Conservation (phyloP, 2,888 invertebrate genomes). For the Cheilosia soror region DNA sequence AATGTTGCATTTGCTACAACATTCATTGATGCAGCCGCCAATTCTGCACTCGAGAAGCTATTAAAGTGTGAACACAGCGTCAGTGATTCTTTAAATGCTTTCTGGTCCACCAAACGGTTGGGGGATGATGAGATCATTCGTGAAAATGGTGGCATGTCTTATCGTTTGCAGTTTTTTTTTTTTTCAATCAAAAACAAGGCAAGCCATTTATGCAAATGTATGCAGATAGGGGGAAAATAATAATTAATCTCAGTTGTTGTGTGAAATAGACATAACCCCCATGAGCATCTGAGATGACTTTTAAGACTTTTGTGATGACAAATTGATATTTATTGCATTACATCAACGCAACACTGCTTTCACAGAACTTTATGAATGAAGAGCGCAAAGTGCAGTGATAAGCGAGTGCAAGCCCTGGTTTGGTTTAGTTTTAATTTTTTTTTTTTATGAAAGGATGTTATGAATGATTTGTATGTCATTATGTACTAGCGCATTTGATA, state of each 20-base stretch:
- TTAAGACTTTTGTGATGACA: conserved; percentile 47
- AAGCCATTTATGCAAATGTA: conserved; percentile 48
- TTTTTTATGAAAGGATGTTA: conserved; percentile 11
- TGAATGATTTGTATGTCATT: neutral
- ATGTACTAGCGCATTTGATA: no score
- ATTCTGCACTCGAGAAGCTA: conserved; percentile 41
- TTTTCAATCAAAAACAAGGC: conserved; percentile 7
- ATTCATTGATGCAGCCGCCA: conserved; percentile 70
- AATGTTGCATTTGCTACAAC: conserved; percentile 27
- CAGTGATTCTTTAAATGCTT: conserved; percentile 35
- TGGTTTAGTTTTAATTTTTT: neutral
- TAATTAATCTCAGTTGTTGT: conserved; percentile 48
- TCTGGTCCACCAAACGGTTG: neutral
- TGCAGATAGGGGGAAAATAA: conserved; percentile 30
- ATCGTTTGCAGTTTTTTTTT: conserved; percentile 50
- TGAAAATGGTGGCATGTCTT: conserved; percentile 52
- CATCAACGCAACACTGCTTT: conserved; percentile 30
- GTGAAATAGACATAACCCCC: conserved; percentile 15
- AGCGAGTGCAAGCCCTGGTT: conserved; percentile 19
- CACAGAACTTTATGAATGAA: conserved; percentile 49
- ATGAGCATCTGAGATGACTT: conserved; percentile 11
- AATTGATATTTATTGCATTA: conserved; percentile 67
- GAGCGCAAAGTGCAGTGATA: conserved; percentile 62
- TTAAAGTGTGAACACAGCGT: conserved; percentile 36
- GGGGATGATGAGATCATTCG: conserved; percentile 61